Evolutionary conservation across 2,113 vertebrate genomes (phyloP).

Genomic region (Mus musculus): GRCm39 chr1:39711001-39711500

Average conservation of each 20-base stretch:
- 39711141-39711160: background rate
- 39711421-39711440: constrained; percentile 77
- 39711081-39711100: background rate
- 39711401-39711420: constrained; percentile 86
- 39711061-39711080: background rate
- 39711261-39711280: background rate
- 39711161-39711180: background rate
- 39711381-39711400: constrained; percentile 82
- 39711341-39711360: constrained; percentile 84
- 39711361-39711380: constrained; percentile 84
- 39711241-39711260: background rate
- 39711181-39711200: background rate
- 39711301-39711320: background rate
- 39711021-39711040: background rate
- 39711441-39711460: constrained; percentile 83
- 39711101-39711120: background rate
- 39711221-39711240: background rate
- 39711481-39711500: background rate
- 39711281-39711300: background rate
- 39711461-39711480: constrained; percentile 67
- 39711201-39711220: background rate
- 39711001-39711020: background rate
- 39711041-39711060: fast-evolving
- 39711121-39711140: background rate
- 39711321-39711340: background rate